A percentile compares a stretch with the other conserved stretches of the same genome.
Conservation (phyloP, 2,113 vertebrate genomes). For the Rhagologus leucostigma region DNA sequence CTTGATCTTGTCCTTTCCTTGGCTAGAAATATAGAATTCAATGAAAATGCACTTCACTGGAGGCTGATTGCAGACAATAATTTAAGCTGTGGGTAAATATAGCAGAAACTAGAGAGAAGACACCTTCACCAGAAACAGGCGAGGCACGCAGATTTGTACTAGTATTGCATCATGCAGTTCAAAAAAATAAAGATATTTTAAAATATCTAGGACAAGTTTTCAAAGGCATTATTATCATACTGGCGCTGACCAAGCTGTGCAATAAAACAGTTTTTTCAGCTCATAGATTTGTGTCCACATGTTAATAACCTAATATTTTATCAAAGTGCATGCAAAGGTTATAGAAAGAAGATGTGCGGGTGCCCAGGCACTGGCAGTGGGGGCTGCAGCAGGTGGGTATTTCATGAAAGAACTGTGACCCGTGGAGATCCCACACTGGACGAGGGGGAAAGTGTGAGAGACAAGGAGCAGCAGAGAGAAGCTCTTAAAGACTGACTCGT, state of each 20-base stretch:
- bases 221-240: neutral
- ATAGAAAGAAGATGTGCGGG: neutral
- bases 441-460: neutral
- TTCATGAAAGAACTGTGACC: neutral
- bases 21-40: neutral
- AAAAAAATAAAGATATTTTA: neutral
- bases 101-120: neutral
- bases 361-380: rapidly evolving
- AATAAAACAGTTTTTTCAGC: neutral
- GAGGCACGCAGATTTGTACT: neutral
- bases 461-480: neutral
- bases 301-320: neutral
- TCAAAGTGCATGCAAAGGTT: neutral
- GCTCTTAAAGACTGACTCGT: rapidly evolving
- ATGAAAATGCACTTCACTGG: neutral
- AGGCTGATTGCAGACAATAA: neutral
- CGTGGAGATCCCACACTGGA: neutral
- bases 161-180: neutral
- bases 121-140: neutral
- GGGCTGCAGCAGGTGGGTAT: neutral
- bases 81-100: neutral
- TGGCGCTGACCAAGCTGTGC: neutral
- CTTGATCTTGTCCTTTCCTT: neutral
- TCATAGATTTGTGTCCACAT: neutral
- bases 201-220: neutral